Evolutionary conservation across 1,140 invertebrate genomes (phyloP), one percentile per base, ranked within the genome.

Genomic region (Zeugodacus cucurbitae): DNA sequence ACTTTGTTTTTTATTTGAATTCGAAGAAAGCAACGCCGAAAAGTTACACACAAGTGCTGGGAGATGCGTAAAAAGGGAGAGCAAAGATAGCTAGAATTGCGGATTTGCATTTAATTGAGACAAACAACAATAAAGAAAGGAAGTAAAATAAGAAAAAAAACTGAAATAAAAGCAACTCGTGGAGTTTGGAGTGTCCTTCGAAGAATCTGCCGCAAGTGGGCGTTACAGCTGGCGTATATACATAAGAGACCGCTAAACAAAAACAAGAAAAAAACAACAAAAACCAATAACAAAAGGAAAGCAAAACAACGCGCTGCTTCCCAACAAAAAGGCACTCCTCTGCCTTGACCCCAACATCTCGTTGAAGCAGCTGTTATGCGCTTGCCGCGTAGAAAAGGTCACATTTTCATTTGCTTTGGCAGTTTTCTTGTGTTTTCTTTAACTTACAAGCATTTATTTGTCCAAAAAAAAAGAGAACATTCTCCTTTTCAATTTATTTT

Each of bases 91-190:
- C 59, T 32, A 22, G 34, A 74, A 41, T 41, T 17, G 41, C 8
- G 74, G n/a, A 48, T 82, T 82, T 82, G n/a, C 74, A 82, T 82
- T 82, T 82, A 26, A 82, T 82, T 82, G 37, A 26, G 22, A 82
- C 20, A 44, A 48, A 82, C 7, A 54, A 48, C 8, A 82, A 82
- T 54, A 54, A 48, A 10, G 6, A 5, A 26, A 62, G 26, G 22
- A 26, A n/a, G 48, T 82, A 37, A 26, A 82, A 70, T 1, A 29
- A 11, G 26, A 34, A 29, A 34, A 34, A 70, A 67, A 70, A 70
- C n/a, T 26, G 26, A 20, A 22, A 26, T 62, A n/a, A 26, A 10
- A 62, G n/a, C n/a, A 62, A 62, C 0, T 2, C n/a, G 58, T 62
- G n/a, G n/a, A 20, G 58, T n/a, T 26, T 26, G 6, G 22, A 62